Evolutionary conservation across 2,113 vertebrate species (phyloP).

Genomic region (Sinosuthora webbiana): DNA sequence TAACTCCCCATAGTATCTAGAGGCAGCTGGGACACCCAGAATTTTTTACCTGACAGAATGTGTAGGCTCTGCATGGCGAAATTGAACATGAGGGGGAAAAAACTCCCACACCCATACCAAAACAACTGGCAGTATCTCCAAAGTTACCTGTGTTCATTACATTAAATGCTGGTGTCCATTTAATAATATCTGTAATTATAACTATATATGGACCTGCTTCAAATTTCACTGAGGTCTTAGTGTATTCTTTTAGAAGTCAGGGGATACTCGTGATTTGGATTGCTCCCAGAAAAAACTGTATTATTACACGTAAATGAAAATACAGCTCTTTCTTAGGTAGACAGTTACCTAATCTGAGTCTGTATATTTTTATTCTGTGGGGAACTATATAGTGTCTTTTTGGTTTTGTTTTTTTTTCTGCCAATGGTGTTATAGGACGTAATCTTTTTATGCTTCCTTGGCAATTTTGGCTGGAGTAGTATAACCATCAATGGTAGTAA

Average conservation of each 20-base stretch:
- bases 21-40: neutral
- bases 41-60: neutral
- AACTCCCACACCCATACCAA: neutral
- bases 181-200: neutral
- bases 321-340: neutral
- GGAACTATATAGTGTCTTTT: neutral
- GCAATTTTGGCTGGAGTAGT: neutral
- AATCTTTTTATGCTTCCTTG: neutral
- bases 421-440: neutral
- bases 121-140: neutral
- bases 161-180: neutral
- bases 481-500: neutral
- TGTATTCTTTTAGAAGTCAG: neutral
- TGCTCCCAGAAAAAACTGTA: neutral
- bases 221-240: neutral
- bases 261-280: neutral
- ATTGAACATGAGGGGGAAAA: neutral
- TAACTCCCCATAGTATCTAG: neutral
- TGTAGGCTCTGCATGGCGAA: neutral
- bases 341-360: neutral
- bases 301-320: neutral
- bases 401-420: neutral
- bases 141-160: neutral
- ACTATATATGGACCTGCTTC: neutral
- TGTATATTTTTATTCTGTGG: neutral